Percentiles rank a stretch among this genome's conserved stretches.
Conservation (phyloP, 1,140 invertebrate species). For the Paralvinella palmiformis region DNA sequence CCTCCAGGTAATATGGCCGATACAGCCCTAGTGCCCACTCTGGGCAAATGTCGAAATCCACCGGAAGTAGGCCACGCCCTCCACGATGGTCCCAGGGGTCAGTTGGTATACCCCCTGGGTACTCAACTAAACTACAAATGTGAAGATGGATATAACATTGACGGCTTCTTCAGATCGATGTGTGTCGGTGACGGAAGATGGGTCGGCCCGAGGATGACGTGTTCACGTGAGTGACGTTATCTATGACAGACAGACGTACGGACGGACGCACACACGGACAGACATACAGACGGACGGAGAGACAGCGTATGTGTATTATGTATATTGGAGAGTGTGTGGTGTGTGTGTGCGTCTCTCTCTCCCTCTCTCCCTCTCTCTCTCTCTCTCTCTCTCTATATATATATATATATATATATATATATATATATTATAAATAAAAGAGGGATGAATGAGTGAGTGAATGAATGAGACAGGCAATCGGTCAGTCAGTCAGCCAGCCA, state of each 20-base stretch:
- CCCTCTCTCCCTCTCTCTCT: background rate
- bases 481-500: too few relatives aligned
- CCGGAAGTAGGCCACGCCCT: slow-evolving; percentile 58
- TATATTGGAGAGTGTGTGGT: background rate
- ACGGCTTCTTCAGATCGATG: slow-evolving; percentile 78
- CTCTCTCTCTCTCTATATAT: too few relatives aligned
- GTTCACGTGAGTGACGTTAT: slow-evolving; percentile 69
- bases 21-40: too few relatives aligned
- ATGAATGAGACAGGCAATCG: too few relatives aligned
- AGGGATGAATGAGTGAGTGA: too few relatives aligned
- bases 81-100: slow-evolving; percentile 66
- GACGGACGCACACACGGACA: background rate
- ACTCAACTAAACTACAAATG: slow-evolving; percentile 83
- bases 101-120: slow-evolving; percentile 52
- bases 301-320: too few relatives aligned
- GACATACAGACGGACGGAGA: background rate
- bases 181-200: slow-evolving; percentile 78
- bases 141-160: slow-evolving; percentile 77
- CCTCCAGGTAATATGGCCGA: too few relatives aligned
- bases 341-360: background rate
- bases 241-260: background rate
- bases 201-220: slow-evolving; percentile 91
- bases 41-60: slow-evolving; percentile 19
- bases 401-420: too few relatives aligned
- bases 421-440: too few relatives aligned